Conservation (phyloP, 53 echinoderm and acorn worm genomes). For the Glandiceps talaboti region DNA sequence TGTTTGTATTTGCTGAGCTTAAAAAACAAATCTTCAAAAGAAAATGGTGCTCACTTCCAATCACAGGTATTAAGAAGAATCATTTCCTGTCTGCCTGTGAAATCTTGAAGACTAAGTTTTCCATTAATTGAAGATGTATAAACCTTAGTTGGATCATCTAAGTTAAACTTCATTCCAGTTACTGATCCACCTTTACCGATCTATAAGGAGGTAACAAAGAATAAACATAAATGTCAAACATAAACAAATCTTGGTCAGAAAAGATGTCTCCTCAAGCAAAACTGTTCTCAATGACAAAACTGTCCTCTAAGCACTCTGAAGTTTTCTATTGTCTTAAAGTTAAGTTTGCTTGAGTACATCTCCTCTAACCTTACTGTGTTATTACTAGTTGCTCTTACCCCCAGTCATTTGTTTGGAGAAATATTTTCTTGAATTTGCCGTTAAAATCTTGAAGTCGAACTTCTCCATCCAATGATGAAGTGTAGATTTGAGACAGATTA, state of each 20-base stretch:
- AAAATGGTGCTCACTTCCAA: slow-evolving; percentile 28
- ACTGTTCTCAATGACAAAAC: no score
- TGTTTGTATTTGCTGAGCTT: no score
- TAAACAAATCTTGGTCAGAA: no score
- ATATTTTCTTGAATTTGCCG: slow-evolving; percentile 14
- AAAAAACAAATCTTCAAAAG: no score
- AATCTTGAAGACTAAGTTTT: slow-evolving; percentile 31
- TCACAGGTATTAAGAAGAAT: slow-evolving; percentile 44
- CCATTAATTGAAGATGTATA: slow-evolving; percentile 68
- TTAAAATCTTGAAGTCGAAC: slow-evolving; percentile 21
- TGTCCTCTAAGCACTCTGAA: no score
- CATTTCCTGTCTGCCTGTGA: slow-evolving; percentile 13
- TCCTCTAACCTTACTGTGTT: not conserved
- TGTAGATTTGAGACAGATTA: slow-evolving; percentile 12
- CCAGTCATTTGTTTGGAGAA: slow-evolving; percentile 27
- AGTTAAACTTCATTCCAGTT: slow-evolving; percentile 50
- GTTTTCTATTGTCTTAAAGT: no score
- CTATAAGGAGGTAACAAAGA: slow-evolving; percentile 16
- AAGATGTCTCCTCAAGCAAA: no score
- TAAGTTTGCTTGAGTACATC: no score
- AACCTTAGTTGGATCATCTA: slow-evolving; percentile 35
- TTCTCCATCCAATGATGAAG: slow-evolving; percentile 20
- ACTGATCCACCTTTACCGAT: slow-evolving; percentile 62
- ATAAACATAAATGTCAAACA: no score
- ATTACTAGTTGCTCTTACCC: slow-evolving; percentile 19